Conservation (phyloP, 2,113 vertebrate species). For the Kryptolebias marmoratus region DNA sequence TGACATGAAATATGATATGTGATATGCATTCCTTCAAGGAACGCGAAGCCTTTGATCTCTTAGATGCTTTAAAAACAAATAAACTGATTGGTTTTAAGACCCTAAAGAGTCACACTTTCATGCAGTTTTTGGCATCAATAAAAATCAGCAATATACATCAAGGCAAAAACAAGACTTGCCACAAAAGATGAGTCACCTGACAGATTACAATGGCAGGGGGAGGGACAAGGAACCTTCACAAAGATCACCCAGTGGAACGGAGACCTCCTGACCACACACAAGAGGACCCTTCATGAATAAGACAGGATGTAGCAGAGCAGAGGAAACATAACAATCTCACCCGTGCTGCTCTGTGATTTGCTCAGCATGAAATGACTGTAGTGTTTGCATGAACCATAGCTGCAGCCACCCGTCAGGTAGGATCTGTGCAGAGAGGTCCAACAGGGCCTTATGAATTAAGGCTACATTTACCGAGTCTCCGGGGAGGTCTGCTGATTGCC, state of each 20-base stretch:
- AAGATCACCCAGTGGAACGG: conserved; percentile 33
- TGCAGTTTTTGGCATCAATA: neutral
- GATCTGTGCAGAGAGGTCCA: conserved; percentile 40
- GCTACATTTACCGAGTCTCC: conserved; percentile 56
- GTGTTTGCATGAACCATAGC: conserved; percentile 40
- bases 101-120: neutral
- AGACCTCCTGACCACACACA: conserved; percentile 38
- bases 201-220: conserved; percentile 20
- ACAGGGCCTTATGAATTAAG: conserved; percentile 65
- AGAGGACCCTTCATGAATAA: conserved; percentile 30
- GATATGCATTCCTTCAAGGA: no score
- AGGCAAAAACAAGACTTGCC: conserved; percentile 1
- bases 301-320: conserved; percentile 35
- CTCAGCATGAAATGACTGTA: conserved; percentile 50
- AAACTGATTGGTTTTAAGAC: neutral
- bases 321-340: conserved; percentile 35
- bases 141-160: conserved; percentile 6
- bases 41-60: no score
- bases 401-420: conserved; percentile 63
- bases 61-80: no score
- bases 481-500: conserved; percentile 71
- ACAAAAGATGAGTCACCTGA: conserved; percentile 21
- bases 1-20: no score
- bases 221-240: conserved; percentile 16
- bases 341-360: conserved; percentile 51